Percentiles rank a stretch among this genome's conserved stretches.
Conservation (phyloP, 2,888 invertebrate species). For the Drosophila macrospina region DNA sequence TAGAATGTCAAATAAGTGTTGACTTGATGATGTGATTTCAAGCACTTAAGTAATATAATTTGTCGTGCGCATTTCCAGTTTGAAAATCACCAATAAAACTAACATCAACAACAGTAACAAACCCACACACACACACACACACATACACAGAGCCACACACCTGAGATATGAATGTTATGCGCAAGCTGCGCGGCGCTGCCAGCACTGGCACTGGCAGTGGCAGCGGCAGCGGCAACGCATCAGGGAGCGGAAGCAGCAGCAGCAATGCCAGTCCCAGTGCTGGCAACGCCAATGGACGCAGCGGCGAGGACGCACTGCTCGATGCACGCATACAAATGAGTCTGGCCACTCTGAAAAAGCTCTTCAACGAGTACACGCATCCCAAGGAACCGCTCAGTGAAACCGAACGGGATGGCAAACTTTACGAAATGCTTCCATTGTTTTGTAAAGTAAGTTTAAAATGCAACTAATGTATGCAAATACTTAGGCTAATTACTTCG, state of each 20-base stretch:
- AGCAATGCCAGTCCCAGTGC: constrained; percentile 75
- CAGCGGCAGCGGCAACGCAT: constrained; percentile 85
- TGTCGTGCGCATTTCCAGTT: constrained; percentile 47
- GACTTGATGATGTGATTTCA: constrained; percentile 51
- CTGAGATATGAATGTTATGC: constrained; percentile 93
- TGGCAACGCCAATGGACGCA: constrained; percentile 86
- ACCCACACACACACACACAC: not conserved
- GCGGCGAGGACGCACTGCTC: constrained; percentile 86
- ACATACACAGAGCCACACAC: not conserved
- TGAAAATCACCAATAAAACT: constrained; percentile 33
- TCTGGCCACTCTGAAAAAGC: constrained; percentile 97
- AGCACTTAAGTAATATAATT: constrained; percentile 37
- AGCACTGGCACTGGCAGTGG: constrained; percentile 44
- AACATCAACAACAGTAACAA: constrained; percentile 11
- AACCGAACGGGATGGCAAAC: constrained; percentile 94
- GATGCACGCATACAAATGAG: constrained; percentile 94
- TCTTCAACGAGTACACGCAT: constrained; percentile 97
- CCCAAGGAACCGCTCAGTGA: constrained; percentile 93
- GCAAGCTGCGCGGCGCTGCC: constrained; percentile 90
- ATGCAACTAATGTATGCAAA: not conserved
- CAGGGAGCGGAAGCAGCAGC: constrained; percentile 77
- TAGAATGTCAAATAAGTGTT: constrained; percentile 37
- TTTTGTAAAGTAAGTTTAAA: constrained; percentile 94
- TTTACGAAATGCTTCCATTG: constrained; percentile 98
- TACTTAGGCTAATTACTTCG: not conserved